Percentiles rank a stretch among this genome's conserved stretches.
These are phyloP conservation scores for Liopterus haemorrhoidalis DNA, from an alignment of 2,888 invertebrate genomes.

Conservation along the genomic window DNA sequence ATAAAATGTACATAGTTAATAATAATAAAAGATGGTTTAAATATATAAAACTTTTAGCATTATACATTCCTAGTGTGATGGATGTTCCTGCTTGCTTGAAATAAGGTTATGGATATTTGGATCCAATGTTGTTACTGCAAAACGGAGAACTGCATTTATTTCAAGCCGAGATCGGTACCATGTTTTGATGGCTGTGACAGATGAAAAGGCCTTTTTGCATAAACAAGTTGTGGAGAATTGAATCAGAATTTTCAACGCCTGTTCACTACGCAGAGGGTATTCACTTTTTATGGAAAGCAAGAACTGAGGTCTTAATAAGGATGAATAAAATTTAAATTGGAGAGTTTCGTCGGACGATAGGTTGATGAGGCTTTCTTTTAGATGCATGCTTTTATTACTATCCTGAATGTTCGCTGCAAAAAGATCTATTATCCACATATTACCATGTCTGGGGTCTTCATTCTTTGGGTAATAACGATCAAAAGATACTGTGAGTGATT, in stretches of 20 bases:
- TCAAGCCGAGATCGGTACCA: slow-evolving; percentile 9
- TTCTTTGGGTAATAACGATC: slow-evolving; percentile 20
- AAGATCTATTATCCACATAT: slow-evolving; percentile 20
- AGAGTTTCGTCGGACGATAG: slow-evolving; percentile 22
- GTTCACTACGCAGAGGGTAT: too few relatives aligned
- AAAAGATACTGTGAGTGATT: slow-evolving; percentile 13
- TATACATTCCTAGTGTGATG: too few relatives aligned
- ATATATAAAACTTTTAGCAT: too few relatives aligned
- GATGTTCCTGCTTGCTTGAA: too few relatives aligned
- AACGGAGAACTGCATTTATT: slow-evolving; percentile 6
- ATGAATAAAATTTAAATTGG: slow-evolving; percentile 1
- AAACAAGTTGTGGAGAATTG: slow-evolving; percentile 14
- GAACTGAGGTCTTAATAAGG: too few relatives aligned
- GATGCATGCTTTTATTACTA: slow-evolving; percentile 26
- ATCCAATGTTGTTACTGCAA: too few relatives aligned
- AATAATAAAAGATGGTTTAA: too few relatives aligned
- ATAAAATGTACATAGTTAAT: too few relatives aligned
- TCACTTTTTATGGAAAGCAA: too few relatives aligned
- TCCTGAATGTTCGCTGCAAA: slow-evolving; percentile 23
- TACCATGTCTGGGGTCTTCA: slow-evolving; percentile 23
- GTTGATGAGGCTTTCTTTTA: slow-evolving; percentile 27
- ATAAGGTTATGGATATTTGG: too few relatives aligned
- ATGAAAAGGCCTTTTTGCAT: slow-evolving; percentile 9
- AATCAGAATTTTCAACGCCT: slow-evolving; percentile 13
- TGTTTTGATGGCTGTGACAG: slow-evolving; percentile 16